These are phyloP conservation scores for Hyperoplus immaculatus DNA, from an alignment of 2,797 vertebrate genomes.

Conservation along the genomic window DNA sequence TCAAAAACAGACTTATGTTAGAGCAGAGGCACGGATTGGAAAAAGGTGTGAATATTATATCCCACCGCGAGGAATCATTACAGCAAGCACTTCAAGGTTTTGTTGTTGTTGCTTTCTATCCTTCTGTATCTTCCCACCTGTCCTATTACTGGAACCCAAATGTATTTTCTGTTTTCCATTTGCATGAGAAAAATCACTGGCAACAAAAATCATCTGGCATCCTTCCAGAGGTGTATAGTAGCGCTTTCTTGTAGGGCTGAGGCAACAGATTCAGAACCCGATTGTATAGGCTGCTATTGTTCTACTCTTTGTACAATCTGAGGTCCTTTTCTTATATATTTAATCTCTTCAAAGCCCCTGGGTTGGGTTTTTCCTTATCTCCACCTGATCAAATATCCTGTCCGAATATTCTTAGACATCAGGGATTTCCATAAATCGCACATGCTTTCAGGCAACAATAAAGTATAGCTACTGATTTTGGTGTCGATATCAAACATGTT, in stretches of 20 bases:
- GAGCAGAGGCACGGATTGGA: slow-evolving; percentile 54
- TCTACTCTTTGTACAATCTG: neutral
- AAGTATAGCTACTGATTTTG: neutral
- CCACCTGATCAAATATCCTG: slow-evolving; percentile 26
- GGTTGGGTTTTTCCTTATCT: slow-evolving; percentile 12
- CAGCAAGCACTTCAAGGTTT: slow-evolving; percentile 43
- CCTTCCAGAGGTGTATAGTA: slow-evolving; percentile 1
- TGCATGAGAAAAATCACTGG: neutral
- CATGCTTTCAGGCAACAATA: neutral
- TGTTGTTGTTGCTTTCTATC: slow-evolving; percentile 13
- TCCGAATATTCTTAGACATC: slow-evolving; percentile 1
- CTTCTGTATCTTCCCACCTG: slow-evolving; percentile 12
- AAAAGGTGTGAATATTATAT: slow-evolving; percentile 68
- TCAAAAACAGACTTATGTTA: slow-evolving; percentile 41
- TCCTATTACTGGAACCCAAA: slow-evolving; percentile 6
- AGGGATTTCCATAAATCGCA: neutral
- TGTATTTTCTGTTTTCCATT: slow-evolving; percentile 11
- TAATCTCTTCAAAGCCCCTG: neutral
- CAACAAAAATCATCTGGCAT: slow-evolving; percentile 7
- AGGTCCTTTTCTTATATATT: neutral
- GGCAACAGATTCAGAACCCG: neutral
- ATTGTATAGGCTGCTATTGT: slow-evolving; percentile 1
- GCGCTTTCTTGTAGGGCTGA: neutral
- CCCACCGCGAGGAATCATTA: slow-evolving; percentile 59
- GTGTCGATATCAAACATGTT: neutral